These are phyloP conservation scores for Brienomyrus brachyistius DNA, from an alignment of 2,113 vertebrate genomes.

Conservation along the genomic window DNA sequence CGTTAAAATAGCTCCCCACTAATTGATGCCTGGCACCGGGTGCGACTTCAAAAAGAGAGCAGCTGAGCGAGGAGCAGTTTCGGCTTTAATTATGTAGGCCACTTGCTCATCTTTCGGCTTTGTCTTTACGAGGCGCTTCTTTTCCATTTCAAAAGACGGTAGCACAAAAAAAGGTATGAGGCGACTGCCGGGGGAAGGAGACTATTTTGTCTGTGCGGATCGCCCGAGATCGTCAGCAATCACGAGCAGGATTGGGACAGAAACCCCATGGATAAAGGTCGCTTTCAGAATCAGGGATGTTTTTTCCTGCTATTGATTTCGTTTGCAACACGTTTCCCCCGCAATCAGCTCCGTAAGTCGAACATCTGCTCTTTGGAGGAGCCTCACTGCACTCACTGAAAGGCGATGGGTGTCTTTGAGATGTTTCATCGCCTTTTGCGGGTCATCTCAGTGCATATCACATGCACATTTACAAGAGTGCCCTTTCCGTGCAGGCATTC, in stretches of 20 bases:
- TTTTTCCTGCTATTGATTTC: constrained; percentile 13
- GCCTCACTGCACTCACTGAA: background rate
- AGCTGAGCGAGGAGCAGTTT: constrained; percentile 23
- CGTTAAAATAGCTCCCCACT: constrained; percentile 12
- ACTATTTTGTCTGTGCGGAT: constrained; percentile 19
- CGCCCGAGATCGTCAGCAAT: constrained; percentile 11
- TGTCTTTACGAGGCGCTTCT: constrained; percentile 23
- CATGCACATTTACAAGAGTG: background rate
- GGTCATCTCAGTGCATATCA: background rate
- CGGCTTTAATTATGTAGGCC: constrained; percentile 27
- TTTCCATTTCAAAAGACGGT: constrained; percentile 26
- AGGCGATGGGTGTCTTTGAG: constrained; percentile 2
- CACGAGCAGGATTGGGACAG: background rate
- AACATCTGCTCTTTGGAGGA: constrained; percentile 16
- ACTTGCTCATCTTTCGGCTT: constrained; percentile 29
- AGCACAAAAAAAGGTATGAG: constrained; percentile 26
- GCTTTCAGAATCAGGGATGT: constrained; percentile 1
- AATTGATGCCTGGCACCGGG: constrained; percentile 25
- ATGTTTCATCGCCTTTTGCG: background rate
- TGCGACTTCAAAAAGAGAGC: constrained; percentile 25
- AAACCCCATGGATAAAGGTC: background rate
- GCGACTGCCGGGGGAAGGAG: constrained; percentile 20
- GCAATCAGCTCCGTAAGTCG: constrained; percentile 18
- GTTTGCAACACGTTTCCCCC: constrained; percentile 7
- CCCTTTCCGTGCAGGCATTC: background rate